Evolutionary conservation across 2,888 invertebrate genomes (phyloP).

Genomic region (Eristalinus sepulchralis): DNA sequence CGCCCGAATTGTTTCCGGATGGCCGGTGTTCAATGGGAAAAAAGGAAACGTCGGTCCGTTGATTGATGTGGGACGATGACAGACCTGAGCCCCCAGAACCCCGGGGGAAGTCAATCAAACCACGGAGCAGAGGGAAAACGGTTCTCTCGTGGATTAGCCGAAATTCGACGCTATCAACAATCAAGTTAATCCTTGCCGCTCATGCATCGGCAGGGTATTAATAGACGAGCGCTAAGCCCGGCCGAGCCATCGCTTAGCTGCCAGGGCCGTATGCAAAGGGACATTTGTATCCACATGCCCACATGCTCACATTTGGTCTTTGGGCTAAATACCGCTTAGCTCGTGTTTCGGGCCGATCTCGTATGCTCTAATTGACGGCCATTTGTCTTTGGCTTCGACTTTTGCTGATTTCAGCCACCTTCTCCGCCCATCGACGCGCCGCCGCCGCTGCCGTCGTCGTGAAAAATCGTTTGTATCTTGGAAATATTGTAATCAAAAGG

Average conservation of each 20-base stretch:
- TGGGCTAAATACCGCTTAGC: constrained; percentile 18
- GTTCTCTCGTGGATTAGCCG: constrained; percentile 25
- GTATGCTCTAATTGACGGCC: constrained; percentile 37
- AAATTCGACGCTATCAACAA: constrained; percentile 34
- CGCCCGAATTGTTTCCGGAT: no score
- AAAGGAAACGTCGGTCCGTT: neutral
- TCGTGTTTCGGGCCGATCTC: constrained; percentile 37
- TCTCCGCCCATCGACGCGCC: neutral
- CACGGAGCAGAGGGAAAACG: neutral
- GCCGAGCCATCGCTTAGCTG: constrained; percentile 48
- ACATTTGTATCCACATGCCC: constrained; percentile 37
- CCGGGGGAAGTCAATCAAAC: constrained; percentile 24
- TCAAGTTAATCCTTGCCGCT: constrained; percentile 32
- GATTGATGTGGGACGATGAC: constrained; percentile 28
- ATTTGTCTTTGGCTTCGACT: constrained; percentile 21
- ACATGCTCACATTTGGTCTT: constrained; percentile 26
- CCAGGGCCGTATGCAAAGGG: constrained; percentile 21
- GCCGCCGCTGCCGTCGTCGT: neutral
- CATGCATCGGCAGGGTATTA: constrained; percentile 17
- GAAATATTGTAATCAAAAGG: constrained; percentile 40
- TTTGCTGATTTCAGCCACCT: constrained; percentile 17
- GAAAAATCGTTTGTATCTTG: constrained; percentile 33
- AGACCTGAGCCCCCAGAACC: neutral
- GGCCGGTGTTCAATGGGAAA: neutral
- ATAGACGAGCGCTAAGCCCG: constrained; percentile 3